These are phyloP conservation scores for Myiotriccus ornatus DNA, from an alignment of 2,797 vertebrate species.

Conservation along the genomic window DNA sequence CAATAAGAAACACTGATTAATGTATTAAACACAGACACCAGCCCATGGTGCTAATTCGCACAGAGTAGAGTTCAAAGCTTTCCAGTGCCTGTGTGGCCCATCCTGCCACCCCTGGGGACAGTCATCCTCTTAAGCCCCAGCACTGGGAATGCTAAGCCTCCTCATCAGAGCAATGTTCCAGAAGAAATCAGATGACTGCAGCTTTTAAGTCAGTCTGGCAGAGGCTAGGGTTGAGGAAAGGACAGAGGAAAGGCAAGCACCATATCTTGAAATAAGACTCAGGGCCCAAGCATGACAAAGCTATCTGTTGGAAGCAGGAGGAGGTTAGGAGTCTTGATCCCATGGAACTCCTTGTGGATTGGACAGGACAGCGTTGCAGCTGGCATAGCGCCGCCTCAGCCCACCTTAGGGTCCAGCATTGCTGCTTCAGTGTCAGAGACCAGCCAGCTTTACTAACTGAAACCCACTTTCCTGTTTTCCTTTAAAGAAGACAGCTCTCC, in stretches of 20 bases:
- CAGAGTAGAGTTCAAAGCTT: neutral
- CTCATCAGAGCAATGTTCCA: neutral
- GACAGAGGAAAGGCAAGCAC: neutral
- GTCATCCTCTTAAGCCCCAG: neutral
- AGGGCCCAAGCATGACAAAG: neutral
- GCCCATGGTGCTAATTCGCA: neutral
- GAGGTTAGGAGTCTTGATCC: neutral
- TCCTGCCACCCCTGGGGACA: neutral
- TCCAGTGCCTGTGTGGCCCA: neutral
- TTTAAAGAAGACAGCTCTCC: neutral
- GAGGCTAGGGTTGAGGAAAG: neutral
- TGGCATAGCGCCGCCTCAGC: rapidly evolving
- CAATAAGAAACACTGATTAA: neutral
- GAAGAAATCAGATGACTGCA: neutral
- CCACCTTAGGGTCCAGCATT: rapidly evolving
- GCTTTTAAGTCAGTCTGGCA: neutral
- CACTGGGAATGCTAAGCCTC: rapidly evolving
- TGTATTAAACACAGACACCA: neutral
- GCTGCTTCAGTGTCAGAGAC: neutral
- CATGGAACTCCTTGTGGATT: neutral
- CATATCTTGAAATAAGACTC: neutral
- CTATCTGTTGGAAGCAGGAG: neutral
- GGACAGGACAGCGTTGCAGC: neutral
- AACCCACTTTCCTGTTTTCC: neutral
- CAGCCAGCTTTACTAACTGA: neutral